Conservation (phyloP, 2,888 invertebrate species). For the Cataglyphis rosenhaueri region DNA sequence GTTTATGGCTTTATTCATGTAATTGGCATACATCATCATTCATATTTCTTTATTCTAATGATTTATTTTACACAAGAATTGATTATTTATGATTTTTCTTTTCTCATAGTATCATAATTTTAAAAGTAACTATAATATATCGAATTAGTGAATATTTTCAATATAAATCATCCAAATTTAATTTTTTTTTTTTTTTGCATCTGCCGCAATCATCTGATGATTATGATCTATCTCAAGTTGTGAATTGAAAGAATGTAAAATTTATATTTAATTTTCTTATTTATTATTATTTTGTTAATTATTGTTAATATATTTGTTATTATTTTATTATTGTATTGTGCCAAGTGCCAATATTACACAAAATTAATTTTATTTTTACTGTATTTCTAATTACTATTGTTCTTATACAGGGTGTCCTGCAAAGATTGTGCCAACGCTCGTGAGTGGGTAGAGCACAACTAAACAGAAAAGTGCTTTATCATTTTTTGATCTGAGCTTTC, state of each 20-base stretch:
- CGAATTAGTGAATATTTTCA: background rate
- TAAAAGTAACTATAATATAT: background rate
- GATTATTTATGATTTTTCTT: background rate
- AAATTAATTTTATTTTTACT: slow-evolving; percentile 2
- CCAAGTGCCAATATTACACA: background rate
- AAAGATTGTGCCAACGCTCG: no score
- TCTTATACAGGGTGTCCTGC: no score
- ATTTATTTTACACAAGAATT: background rate
- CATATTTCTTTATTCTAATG: background rate
- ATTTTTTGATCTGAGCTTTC: no score
- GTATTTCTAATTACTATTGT: background rate
- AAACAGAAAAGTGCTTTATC: no score
- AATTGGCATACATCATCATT: background rate
- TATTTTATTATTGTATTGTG: background rate
- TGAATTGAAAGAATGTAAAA: background rate
- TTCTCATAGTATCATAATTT: background rate
- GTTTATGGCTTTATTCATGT: background rate
- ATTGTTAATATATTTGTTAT: background rate
- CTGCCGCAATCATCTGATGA: background rate
- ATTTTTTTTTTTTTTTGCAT: background rate
- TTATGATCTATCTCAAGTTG: background rate
- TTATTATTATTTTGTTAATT: background rate
- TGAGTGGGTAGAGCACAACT: no score
- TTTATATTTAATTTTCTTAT: background rate
- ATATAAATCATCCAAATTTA: background rate